phyloP scores from a whole-genome alignment of 1,140 invertebrate genomes.

The Apis mellifera region Amel_HAv3.1 CM009931.2:12617501-12618000 shows the following conservation, averaged over 20 bases:
- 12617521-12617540: background rate
- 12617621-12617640: background rate
- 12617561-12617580: slow-evolving; percentile 46
- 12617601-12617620: background rate
- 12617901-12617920: slow-evolving; percentile 37
- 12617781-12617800: slow-evolving; percentile 49
- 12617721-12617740: slow-evolving; percentile 15
- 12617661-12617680: slow-evolving; percentile 48
- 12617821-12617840: slow-evolving; percentile 7
- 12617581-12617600: slow-evolving; percentile 19
- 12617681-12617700: background rate
- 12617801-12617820: background rate
- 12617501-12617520: background rate
- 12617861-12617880: slow-evolving; percentile 39
- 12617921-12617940: slow-evolving; percentile 10
- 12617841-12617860: slow-evolving; percentile 50
- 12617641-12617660: slow-evolving; percentile 32
- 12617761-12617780: slow-evolving; percentile 40
- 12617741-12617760: slow-evolving; percentile 53
- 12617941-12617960: slow-evolving; percentile 26
- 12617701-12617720: slow-evolving; percentile 41
- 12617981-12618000: background rate
- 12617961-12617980: slow-evolving; percentile 22
- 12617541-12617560: background rate
- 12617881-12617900: slow-evolving; percentile 50